Evolutionary conservation across 2,113 vertebrate genomes (phyloP).

Genomic region (Cnemophilus loriae): DNA sequence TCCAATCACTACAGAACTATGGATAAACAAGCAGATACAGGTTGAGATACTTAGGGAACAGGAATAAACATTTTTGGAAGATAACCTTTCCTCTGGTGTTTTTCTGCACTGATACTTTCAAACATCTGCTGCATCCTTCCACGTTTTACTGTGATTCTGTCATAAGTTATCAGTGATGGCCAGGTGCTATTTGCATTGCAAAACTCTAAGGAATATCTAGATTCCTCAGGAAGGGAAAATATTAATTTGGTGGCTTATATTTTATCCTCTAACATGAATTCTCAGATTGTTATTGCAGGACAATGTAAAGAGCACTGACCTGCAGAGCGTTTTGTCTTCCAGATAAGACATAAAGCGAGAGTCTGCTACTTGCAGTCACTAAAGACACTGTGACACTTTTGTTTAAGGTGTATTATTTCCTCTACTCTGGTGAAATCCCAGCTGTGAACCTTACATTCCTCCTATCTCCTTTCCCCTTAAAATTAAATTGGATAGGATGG

Average conservation of each 20-base stretch:
- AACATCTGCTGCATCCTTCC: background rate
- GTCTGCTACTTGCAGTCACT: background rate
- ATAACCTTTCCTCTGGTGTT: background rate
- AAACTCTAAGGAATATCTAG: background rate
- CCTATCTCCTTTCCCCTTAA: constrained; percentile 6
- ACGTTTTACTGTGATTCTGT: background rate
- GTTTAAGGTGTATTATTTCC: constrained; percentile 6
- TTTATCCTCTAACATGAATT: background rate
- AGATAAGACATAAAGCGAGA: background rate
- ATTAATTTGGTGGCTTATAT: background rate
- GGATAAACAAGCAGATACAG: background rate
- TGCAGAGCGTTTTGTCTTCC: background rate
- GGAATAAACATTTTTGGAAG: background rate
- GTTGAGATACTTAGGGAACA: background rate
- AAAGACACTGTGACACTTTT: background rate
- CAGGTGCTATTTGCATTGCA: background rate
- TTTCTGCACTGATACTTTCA: background rate
- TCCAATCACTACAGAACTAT: background rate
- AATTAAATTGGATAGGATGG: constrained; percentile 46
- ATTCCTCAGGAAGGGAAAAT: background rate
- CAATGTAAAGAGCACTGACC: background rate
- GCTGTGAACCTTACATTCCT: constrained; percentile 6
- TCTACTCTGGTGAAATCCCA: background rate
- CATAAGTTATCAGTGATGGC: background rate
- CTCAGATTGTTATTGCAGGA: background rate